These are phyloP conservation scores for Lagopus leucura DNA, from an alignment of 2,113 vertebrate genomes.

Conservation along the genomic window DNA sequence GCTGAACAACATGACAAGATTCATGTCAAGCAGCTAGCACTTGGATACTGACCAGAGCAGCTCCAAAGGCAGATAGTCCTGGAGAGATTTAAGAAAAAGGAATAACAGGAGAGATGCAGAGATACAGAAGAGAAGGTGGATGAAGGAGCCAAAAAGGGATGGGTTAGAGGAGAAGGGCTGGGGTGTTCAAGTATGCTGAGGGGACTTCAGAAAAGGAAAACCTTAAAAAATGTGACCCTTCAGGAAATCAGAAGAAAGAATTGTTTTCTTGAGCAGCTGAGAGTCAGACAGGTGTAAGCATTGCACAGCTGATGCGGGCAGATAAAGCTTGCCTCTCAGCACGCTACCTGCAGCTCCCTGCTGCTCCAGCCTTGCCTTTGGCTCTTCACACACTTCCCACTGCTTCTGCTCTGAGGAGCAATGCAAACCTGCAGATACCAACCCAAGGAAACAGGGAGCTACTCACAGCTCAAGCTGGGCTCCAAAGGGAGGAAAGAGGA, in stretches of 20 bases:
- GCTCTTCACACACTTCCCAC: not conserved
- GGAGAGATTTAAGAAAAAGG: not conserved
- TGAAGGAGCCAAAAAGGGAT: not conserved
- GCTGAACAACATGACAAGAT: not conserved
- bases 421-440: not conserved
- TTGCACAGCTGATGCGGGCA: not conserved
- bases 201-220: slow-evolving; percentile 2
- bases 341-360: not conserved
- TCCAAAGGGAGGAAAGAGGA: not conserved
- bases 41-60: not conserved
- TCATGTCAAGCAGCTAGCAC: not conserved
- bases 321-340: slow-evolving; percentile 8
- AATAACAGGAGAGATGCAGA: not conserved
- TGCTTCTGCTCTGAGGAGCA: not conserved
- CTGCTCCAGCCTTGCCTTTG: not conserved
- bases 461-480: not conserved
- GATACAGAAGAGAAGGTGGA: not conserved
- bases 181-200: not conserved
- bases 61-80: not conserved
- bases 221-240: not conserved
- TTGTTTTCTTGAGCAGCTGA: not conserved
- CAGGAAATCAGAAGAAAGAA: not conserved
- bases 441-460: not conserved
- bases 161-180: not conserved
- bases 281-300: slow-evolving; percentile 4